Evolutionary conservation across 1,140 invertebrate species (phyloP), one percentile per base, ranked within the genome.

Genomic region (Brachionus rotundiformis): DNA sequence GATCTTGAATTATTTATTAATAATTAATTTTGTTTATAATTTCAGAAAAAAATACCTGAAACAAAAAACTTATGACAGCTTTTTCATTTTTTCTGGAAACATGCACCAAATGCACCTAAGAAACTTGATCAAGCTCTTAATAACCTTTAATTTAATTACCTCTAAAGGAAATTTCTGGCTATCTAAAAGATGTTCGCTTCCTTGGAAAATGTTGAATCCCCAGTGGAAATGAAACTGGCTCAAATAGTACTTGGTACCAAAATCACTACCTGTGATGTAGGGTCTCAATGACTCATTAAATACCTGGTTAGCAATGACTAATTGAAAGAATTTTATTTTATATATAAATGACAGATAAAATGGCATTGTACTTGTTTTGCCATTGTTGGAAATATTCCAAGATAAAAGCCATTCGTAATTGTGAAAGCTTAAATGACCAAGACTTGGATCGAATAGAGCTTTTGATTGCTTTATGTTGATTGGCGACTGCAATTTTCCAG

Each of bases 371-470:
- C 63, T 44, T 23, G 68, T 73, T 13, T 73, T 13, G 63, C 85
- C 85, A 49, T 83, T 77, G 16, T 85, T 49, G 6, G 73, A 82
- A 79, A 84, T 84, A 6, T 83, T 82, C 7, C 83, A 82, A n/a
- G 63, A 75, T 25, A 79, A 54, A 2, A 83, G 75, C 10, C 29
- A 65, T 23, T 83, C 73, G 33, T 84, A 85, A 16, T 83, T 77
- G 7, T 31, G 13, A 25, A 85, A 82, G 19, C 83, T 82, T 27
- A 86, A 82, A 6, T 39, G 33, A 11, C 59, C 71, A 7, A 86
- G 49, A 13, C 65, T 49, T 25, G 79, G 79, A 44, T 85, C 82
- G 19, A 84, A 83, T 4, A 84, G 16, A 1, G 83, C 83, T 16
- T 82, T 27, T 8, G 73, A 49, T 1, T 83, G 83, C 10, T 82